Conservation (phyloP, 2,797 vertebrate genomes). For the Pteronotus mesoamericanus region DNA sequence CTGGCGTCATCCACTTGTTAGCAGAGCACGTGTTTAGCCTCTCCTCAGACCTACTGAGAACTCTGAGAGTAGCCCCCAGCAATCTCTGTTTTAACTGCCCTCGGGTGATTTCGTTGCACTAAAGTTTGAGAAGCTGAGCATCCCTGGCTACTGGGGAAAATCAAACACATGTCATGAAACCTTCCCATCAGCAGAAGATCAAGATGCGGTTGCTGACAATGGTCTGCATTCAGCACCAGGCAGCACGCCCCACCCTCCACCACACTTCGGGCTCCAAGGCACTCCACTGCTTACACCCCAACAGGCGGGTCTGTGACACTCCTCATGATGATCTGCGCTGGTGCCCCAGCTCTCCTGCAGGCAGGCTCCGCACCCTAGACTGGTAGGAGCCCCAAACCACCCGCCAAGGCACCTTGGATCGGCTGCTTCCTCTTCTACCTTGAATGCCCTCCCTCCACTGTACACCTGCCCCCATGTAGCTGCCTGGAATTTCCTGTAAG, state of each 20-base stretch:
- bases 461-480: fast-evolving
- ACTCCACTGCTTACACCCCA: not conserved
- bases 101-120: not conserved
- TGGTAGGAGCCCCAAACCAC: not conserved
- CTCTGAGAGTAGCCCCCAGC: not conserved
- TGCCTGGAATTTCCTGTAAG: not conserved
- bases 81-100: not conserved
- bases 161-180: not conserved
- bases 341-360: not conserved
- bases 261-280: not conserved
- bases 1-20: not conserved
- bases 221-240: not conserved
- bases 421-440: not conserved
- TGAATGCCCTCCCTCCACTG: not conserved
- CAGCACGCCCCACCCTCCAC: not conserved
- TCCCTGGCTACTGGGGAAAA: not conserved
- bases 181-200: not conserved
- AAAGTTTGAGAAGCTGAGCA: not conserved
- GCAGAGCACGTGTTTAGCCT: not conserved
- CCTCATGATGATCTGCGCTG: not conserved
- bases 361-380: not conserved
- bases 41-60: not conserved
- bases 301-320: not conserved
- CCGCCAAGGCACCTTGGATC: not conserved
- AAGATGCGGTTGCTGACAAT: not conserved